Evolutionary conservation across 2,888 invertebrate species (phyloP).

Genomic region (Rotaria magnacalcarata): DNA sequence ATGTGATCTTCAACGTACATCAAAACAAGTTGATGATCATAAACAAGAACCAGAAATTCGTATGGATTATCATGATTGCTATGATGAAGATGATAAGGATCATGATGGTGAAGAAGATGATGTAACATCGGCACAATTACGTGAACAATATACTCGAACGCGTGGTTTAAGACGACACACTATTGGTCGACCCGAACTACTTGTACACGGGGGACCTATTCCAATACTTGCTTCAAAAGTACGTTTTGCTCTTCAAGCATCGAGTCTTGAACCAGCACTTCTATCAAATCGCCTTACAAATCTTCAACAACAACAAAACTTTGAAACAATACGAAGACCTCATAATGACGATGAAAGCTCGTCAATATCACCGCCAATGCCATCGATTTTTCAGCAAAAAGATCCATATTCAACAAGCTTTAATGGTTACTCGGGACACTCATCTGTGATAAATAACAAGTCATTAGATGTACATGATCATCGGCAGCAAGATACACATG

Average conservation of each 20-base stretch:
- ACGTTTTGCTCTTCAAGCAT: neutral
- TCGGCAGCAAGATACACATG: neutral
- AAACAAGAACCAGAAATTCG: neutral
- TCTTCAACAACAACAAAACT: neutral
- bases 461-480: neutral
- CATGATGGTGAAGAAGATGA: slow-evolving; percentile 2
- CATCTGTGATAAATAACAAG: neutral
- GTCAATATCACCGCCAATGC: too few species aligned
- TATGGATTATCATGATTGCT: neutral
- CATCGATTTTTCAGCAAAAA: neutral
- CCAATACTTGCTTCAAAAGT: neutral
- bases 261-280: neutral
- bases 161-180: slow-evolving; percentile 35
- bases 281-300: neutral
- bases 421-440: neutral
- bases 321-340: too few species aligned
- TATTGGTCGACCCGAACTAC: neutral
- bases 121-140: neutral
- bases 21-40: neutral
- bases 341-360: neutral
- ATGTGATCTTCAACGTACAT: neutral
- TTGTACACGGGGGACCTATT: neutral
- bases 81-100: neutral
- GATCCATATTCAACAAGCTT: neutral
- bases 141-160: neutral